Evolutionary conservation across 1,140 invertebrate genomes (phyloP), one percentile per base, ranked within the genome.

Genomic region (Eriocheir sinensis): DNA sequence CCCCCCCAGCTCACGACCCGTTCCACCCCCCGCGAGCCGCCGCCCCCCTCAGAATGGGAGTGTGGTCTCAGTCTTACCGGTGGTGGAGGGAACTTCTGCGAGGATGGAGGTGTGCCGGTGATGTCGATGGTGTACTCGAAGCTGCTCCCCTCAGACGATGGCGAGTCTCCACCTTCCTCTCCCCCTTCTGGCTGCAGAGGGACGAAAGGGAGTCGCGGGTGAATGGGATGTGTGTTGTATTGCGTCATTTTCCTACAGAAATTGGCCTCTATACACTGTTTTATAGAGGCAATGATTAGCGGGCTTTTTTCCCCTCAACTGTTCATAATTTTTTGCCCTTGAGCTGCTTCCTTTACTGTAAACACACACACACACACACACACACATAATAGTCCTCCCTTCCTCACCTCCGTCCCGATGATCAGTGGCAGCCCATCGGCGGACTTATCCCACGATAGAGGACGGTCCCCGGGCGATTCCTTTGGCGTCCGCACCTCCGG

Each of bases 381-480:
- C n/a, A 15, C 44, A 40, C 27, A 89, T 48, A 89, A 9, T 4
- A 89, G 32, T 12, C 27, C 21, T 89, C 32, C 30, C n/a, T 72
- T 40, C 79, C 36, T 9, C 79, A 92, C 91, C 91, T 81, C 72
- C 12, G 38, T 89, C 6, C 93, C 93, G 44, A 93, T 93, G 44
- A 60, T 94, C 27, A 94, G 93, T n/a, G 93, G 93, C 36, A 94
- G 88, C 40, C 41, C 89, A n/a, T 94, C 93, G 21, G 36, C 38
- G n/a, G 93, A 89, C 44, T 94, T 94, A 86, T 94, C 93, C 93
- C 93, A 94, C 6, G 93, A 94, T 40, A 94, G 93, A 36, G 93
- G 93, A 81, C 93, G 44, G 53, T 89, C 93, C 36, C 86, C 93
- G 0, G 38, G 38, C 27, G 91, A 40, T 15, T 79, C 41, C 34